Percentiles rank a stretch among this genome's conserved stretches.
phyloP scores from a whole-genome alignment of 2,888 invertebrate species.

The Megaustenia siamemsis region DNA sequence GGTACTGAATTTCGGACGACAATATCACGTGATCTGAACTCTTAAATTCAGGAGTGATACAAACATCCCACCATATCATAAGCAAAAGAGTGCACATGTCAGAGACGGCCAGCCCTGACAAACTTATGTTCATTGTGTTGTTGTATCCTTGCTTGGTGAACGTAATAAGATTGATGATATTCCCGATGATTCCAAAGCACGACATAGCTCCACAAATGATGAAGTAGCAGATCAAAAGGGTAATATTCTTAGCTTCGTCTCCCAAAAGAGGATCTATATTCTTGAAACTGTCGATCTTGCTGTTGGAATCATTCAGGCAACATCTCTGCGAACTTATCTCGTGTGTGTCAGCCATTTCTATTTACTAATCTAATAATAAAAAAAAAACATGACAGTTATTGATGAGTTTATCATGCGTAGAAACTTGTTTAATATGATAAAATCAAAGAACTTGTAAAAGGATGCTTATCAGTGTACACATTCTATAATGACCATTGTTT shows the following conservation, averaged over 20 bases:
- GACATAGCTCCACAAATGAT: not conserved
- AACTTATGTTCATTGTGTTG: constrained; percentile 30
- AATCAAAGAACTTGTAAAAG: no score
- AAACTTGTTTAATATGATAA: no score
- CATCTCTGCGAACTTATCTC: no score
- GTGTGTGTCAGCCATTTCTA: no score
- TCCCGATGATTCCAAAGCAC: constrained; percentile 5
- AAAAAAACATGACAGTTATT: no score
- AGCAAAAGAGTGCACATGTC: constrained; percentile 18
- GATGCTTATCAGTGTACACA: no score
- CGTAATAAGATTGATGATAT: constrained; percentile 27
- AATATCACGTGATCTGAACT: constrained; percentile 85
- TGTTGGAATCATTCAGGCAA: no score
- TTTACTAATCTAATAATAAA: no score
- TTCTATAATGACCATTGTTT: no score
- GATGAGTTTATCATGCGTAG: no score
- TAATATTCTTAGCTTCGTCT: not conserved
- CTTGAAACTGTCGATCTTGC: not conserved
- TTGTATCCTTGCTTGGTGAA: constrained; percentile 23
- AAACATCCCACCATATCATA: constrained; percentile 11
- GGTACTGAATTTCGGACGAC: constrained; percentile 91
- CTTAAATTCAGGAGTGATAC: constrained; percentile 12
- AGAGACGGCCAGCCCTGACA: constrained; percentile 19
- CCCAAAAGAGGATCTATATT: not conserved
- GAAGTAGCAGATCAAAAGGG: not conserved